Percentiles rank a stretch among this genome's conserved stretches.
These are phyloP conservation scores for Shinisaurus crocodilurus DNA, from an alignment of 2,113 vertebrate species.

Conservation along the genomic window DNA sequence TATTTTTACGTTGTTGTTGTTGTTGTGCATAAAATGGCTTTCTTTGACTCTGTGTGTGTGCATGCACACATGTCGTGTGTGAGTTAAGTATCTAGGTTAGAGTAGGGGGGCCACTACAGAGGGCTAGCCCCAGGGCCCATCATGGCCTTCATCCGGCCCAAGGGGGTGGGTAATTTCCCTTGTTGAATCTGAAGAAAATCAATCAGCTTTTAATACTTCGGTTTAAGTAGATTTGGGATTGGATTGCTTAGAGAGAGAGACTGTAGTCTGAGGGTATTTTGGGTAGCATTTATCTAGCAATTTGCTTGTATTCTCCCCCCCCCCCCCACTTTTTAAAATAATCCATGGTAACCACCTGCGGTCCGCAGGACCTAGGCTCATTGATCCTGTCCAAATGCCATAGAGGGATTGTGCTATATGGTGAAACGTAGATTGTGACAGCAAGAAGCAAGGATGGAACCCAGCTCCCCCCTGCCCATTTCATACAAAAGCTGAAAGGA, in stretches of 20 bases:
- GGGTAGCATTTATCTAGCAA: neutral
- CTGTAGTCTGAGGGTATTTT: neutral
- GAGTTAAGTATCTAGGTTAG: too few relatives aligned
- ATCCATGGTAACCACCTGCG: slow-evolving; percentile 37
- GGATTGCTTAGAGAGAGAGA: neutral
- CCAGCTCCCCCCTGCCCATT: slow-evolving; percentile 22
- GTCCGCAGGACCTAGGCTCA: slow-evolving; percentile 31
- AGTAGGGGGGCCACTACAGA: too few relatives aligned
- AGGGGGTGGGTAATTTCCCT: too few relatives aligned
- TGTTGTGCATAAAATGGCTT: too few relatives aligned
- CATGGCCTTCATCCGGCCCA: too few relatives aligned
- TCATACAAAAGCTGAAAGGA: slow-evolving; percentile 9
- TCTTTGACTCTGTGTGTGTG: too few relatives aligned
- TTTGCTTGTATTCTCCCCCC: neutral
- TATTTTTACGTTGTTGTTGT: too few relatives aligned
- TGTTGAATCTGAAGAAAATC: neutral
- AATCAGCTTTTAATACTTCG: neutral
- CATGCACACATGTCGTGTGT: too few relatives aligned
- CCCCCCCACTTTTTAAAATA: slow-evolving; percentile 22
- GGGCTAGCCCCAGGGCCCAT: too few relatives aligned
- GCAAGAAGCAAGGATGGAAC: slow-evolving; percentile 9
- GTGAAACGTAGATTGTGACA: slow-evolving; percentile 14
- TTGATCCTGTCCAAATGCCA: slow-evolving; percentile 45
- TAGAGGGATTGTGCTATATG: slow-evolving; percentile 17
- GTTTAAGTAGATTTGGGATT: neutral